Base-by-base conservation (phyloP, 2,888 invertebrate genomes). In the Nomada flava region DNA sequence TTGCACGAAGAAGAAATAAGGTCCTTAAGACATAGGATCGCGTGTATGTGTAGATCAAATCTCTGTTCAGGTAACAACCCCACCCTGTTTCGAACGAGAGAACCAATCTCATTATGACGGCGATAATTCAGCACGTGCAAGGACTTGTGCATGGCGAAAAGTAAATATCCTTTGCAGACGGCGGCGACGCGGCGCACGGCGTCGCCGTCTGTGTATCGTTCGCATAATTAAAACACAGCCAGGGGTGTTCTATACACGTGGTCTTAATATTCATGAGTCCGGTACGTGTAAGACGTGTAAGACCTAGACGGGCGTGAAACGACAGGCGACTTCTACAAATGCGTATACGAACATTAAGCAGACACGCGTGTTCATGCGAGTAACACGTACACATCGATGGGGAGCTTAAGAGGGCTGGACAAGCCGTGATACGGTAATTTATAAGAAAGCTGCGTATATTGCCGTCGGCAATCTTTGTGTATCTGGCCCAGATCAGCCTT, bases 401-500 rank as follows among this genome's bases (percentile, higher is more conserved):
- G 23, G 23, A 4, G 57, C 44, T 57, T 29, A 50, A 75, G 7
- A 47, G 73, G 53, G n/a, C 18, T n/a, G 26, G 2, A n/a, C 9
- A 18, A 68, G 53, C 29, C 47, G 82, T 68, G 77, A 83, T 76
- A 29, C 70, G 77, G 81, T 76, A 29, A 89, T 84, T 88, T 86
- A 83, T 84, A 88, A 84, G 73, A 87, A 87, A 85, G 75, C 84
- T 87, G 79, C 86, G 87, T 88, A 86, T 73, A 83, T 72, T 67
- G 63, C 70, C 69, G 81, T 65, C 75, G 79, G 75, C 78, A 76
- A 82, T 79, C 80, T 85, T 83, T 88, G 88, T 90, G 88, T 91
- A 93, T 93, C 93, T 93, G 92, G 93, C 92, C 93, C 93, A 93
- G 93, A 93, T 93, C 93, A 90, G 75, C 50, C 79, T 85, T 81